phyloP scores from a whole-genome alignment of 1,140 invertebrate species.

The Drosophila nasuta region DNA sequence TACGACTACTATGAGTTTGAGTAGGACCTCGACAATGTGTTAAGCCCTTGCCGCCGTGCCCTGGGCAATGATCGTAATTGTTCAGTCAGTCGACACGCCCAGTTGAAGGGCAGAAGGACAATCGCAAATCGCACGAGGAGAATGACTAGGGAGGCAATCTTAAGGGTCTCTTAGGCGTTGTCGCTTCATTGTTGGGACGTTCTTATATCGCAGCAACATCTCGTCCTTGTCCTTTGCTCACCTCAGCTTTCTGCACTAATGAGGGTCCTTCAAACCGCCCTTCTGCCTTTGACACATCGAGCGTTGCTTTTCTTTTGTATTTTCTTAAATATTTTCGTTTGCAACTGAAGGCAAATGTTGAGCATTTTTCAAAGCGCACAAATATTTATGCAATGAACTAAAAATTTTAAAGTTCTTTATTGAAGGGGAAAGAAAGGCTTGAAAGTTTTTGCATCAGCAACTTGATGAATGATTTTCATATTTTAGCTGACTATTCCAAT shows the following conservation, averaged over 20 bases:
- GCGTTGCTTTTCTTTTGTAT: conserved; percentile 48
- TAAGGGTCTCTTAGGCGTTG: conserved; percentile 39
- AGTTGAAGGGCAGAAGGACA: conserved; percentile 1
- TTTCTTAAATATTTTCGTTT: conserved; percentile 71
- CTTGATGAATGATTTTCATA: conserved; percentile 16
- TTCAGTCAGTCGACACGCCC: conserved; percentile 73
- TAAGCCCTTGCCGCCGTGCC: conserved; percentile 11
- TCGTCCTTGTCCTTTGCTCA: conserved; percentile 69
- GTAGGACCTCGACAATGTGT: background rate
- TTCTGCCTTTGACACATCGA: conserved; percentile 76
- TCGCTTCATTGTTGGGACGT: conserved; percentile 53
- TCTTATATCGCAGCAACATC: conserved; percentile 46
- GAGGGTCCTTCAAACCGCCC: conserved; percentile 68
- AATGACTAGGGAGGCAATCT: conserved; percentile 15
- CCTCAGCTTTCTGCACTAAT: conserved; percentile 65
- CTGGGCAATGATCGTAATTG: conserved; percentile 58
- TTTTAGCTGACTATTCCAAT: conserved; percentile 11
- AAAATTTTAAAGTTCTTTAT: conserved; percentile 54
- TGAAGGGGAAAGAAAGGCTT: background rate
- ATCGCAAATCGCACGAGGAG: background rate
- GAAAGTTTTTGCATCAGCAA: background rate
- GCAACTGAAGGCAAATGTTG: conserved; percentile 51
- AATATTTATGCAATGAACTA: conserved; percentile 81
- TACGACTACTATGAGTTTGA: background rate
- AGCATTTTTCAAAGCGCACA: conserved; percentile 73